Conservation (phyloP, 2,113 vertebrate species). For the Aramus guarauna region DNA sequence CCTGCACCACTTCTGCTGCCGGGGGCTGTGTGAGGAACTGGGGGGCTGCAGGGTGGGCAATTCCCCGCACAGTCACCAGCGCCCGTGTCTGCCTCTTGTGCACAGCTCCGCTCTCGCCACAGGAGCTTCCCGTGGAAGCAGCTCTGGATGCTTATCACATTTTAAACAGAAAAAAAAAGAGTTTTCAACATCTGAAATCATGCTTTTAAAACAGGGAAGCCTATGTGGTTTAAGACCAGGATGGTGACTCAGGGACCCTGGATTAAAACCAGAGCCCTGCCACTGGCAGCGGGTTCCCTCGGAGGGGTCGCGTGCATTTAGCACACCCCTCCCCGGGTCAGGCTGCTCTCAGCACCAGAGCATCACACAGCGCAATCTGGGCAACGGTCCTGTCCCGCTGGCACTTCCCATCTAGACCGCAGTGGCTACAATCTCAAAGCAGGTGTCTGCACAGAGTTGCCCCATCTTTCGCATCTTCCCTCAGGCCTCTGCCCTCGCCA, state of each 20-base stretch:
- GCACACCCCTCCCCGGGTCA: accelerated
- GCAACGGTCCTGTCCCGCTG: accelerated
- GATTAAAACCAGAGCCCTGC: not conserved
- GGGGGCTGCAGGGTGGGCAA: not conserved
- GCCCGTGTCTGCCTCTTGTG: not conserved
- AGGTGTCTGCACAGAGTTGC: not conserved
- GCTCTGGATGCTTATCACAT: not conserved
- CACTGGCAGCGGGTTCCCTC: not conserved
- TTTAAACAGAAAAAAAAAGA: not conserved
- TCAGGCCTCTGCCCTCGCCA: not conserved
- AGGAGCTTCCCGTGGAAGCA: not conserved
- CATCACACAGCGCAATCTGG: not conserved
- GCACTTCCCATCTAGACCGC: not conserved
- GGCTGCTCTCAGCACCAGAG: not conserved
- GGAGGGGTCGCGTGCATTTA: accelerated
- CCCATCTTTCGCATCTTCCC: not conserved
- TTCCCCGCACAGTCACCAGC: accelerated
- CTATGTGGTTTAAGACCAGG: not conserved
- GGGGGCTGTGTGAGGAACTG: not conserved
- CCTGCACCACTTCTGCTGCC: not conserved
- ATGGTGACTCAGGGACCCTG: not conserved
- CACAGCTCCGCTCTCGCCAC: not conserved
- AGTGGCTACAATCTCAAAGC: not conserved
- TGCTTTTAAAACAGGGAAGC: not conserved
- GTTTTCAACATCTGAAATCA: not conserved